These are phyloP conservation scores for Pseudotriccus pelzelni DNA, from an alignment of 2,797 vertebrate species.

Conservation along the genomic window DNA sequence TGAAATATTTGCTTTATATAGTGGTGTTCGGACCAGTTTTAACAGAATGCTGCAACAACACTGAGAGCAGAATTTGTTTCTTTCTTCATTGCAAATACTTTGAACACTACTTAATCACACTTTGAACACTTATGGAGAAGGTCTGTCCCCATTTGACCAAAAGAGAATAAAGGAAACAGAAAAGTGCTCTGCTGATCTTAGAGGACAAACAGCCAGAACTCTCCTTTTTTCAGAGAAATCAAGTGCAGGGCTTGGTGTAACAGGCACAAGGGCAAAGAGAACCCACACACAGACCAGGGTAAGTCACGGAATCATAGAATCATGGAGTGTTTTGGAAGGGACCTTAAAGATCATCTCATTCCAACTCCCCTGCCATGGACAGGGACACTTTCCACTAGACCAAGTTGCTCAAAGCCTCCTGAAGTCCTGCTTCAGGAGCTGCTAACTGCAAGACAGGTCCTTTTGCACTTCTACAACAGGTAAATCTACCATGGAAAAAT, in stretches of 20 bases:
- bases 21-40: not conserved
- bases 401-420: not conserved
- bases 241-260: not conserved
- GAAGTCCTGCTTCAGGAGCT: not conserved
- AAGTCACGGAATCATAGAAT: not conserved
- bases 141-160: not conserved
- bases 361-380: not conserved
- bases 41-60: not conserved
- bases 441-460: not conserved
- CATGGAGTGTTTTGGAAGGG: not conserved
- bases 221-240: not conserved
- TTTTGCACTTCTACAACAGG: not conserved
- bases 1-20: not conserved
- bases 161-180: not conserved
- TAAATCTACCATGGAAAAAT: not conserved
- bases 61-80: not conserved
- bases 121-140: not conserved
- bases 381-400: not conserved
- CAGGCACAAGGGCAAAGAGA: not conserved
- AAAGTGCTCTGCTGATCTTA: not conserved
- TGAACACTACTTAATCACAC: not conserved
- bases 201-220: not conserved
- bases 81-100: not conserved
- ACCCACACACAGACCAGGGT: accelerated
- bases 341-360: not conserved